Percentiles rank a stretch among this genome's conserved stretches.
These are phyloP conservation scores for Vimba vimba DNA, from an alignment of 2,113 vertebrate species.

Conservation along the genomic window DNA sequence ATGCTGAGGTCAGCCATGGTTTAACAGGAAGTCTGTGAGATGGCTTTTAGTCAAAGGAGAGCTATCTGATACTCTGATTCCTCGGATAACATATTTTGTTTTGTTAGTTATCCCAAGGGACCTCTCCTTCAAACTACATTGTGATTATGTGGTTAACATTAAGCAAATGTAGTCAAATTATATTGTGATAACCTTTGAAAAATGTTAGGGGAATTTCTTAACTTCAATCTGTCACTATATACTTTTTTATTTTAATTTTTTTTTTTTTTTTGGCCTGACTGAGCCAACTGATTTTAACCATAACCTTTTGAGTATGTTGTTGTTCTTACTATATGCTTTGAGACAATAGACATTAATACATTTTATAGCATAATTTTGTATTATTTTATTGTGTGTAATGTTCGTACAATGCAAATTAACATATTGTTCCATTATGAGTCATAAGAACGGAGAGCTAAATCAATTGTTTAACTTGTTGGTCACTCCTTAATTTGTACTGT, in stretches of 20 bases:
- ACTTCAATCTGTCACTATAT: background rate
- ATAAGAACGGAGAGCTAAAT: background rate
- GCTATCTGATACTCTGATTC: background rate
- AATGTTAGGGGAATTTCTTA: background rate
- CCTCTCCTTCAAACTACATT: background rate
- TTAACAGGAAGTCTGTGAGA: conserved; percentile 59
- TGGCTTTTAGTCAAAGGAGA: conserved; percentile 15
- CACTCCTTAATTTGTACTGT: conserved; percentile 16
- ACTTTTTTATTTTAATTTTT: background rate
- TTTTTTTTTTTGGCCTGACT: background rate
- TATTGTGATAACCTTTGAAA: conserved; percentile 17
- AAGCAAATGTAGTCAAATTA: background rate
- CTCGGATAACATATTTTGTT: conserved; percentile 6
- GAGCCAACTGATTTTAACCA: background rate
- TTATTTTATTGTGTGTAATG: too few relatives aligned
- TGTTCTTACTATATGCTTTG: background rate
- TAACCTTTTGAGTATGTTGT: background rate
- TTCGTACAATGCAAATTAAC: too few relatives aligned
- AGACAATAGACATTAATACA: background rate
- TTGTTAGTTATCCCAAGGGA: background rate
- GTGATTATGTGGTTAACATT: background rate
- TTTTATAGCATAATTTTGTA: too few relatives aligned
- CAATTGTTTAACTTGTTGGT: background rate
- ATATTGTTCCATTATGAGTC: background rate
- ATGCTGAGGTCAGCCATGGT: conserved; percentile 51